Evolutionary conservation across 92 coral and sea anemone species (phyloP), one percentile per base, ranked within the genome.

Genomic region (Epizoanthus stellaris): DNA sequence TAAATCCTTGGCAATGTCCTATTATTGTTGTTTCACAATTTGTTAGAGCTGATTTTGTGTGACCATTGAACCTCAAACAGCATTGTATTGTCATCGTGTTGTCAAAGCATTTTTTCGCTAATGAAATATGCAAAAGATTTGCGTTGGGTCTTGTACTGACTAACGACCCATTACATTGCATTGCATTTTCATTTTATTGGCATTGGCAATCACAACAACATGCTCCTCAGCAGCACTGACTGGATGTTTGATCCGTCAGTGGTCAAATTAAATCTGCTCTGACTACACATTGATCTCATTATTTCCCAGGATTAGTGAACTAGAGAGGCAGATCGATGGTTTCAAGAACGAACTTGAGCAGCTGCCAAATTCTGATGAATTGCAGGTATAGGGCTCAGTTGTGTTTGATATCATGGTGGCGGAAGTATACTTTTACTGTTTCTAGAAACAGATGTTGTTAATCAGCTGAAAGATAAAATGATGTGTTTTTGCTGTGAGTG

Each of bases 321-420:
- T 97, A 63, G 99, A 97, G 69, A 85, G 95, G 76, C 84, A 88
- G 49, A 88, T 97, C 63, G 91, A 95, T 53, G 95, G 98, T 58
- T 67, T 88, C 39, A 92, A 93, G 77, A 87, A 86, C 52, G 98
- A 97, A 43, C 88, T 95, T 19, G 98, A 95, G 62, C 87, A 85
- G 81, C 92, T 94, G n/a, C 97, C 96, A 58, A 93, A 91, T 83
- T 95, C 94, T 73, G 88, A 91, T 19, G 89, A 86, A 43, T 62
- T 97, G n/a, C 98, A 97, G 98, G 98, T 95, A 75, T 38, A 0
- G 0, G n/a, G 47, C 34, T 42, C 52, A 34, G 49, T 1, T 71
- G 70, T 45, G 16, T 42, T 71, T n/a, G 20, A n/a, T 42, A 4
- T 42, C 45, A 49, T 8, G 56, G 9, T 49, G 56, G 56, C 56